These are phyloP conservation scores for Coecobrya sp. DNA, from an alignment of 2,888 invertebrate genomes.

Conservation along the genomic window DNA sequence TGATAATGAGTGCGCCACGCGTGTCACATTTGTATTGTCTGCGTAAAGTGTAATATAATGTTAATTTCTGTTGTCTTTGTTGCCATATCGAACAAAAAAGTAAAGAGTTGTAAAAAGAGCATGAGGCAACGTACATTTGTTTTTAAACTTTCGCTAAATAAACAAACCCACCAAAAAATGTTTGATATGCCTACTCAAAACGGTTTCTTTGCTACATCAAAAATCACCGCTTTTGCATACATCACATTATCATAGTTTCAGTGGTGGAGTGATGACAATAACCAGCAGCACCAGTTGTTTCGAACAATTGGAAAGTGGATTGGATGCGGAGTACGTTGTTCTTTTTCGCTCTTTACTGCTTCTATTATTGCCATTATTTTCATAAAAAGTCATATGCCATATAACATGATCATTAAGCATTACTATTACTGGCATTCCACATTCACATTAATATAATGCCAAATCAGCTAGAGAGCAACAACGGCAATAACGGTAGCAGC, in stretches of 20 bases:
- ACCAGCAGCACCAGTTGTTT: not conserved
- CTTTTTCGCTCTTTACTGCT: not conserved
- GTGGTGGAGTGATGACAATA: not conserved
- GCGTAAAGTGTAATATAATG: conserved; percentile 1
- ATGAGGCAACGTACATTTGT: not conserved
- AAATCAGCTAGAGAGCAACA: not conserved
- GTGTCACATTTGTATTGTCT: conserved; percentile 62
- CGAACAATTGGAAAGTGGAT: conserved; percentile 41
- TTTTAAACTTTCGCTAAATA: conserved; percentile 44
- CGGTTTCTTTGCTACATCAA: not conserved
- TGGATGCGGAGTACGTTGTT: not conserved
- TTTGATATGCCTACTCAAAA: conserved; percentile 14
- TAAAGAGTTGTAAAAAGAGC: not conserved
- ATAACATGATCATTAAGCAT: not conserved
- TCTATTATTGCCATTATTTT: not conserved
- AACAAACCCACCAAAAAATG: conserved; percentile 30
- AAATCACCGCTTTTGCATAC: not conserved
- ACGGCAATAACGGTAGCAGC: not conserved
- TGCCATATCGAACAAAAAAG: conserved; percentile 19
- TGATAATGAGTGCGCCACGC: conserved; percentile 63
- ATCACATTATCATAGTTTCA: not conserved
- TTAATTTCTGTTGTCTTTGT: conserved; percentile 35
- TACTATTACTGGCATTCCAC: not conserved
- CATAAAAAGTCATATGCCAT: not conserved
- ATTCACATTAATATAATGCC: not conserved